phyloP scores from a whole-genome alignment of 2,113 vertebrate species.

The Oplegnathus fasciatus region DNA sequence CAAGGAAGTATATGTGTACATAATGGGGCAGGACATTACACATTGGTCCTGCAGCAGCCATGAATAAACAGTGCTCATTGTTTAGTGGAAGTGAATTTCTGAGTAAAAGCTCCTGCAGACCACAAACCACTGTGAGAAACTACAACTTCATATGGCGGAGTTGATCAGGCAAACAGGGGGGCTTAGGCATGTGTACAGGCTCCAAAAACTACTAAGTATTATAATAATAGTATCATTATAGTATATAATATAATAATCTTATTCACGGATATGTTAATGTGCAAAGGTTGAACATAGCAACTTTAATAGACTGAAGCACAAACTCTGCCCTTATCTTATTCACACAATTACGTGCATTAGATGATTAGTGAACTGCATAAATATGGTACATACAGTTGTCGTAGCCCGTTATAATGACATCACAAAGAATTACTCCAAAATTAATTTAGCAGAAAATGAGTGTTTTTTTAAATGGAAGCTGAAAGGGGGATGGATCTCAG shows the following conservation, averaged over 20 bases:
- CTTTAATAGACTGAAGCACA: not conserved
- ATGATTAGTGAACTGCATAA: not conserved
- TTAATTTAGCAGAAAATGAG: constrained; percentile 3
- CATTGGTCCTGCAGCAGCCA: not conserved
- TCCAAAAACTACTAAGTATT: too few species aligned
- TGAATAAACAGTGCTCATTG: not conserved
- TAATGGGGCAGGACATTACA: not conserved
- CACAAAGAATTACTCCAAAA: not conserved
- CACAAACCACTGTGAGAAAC: constrained; percentile 7
- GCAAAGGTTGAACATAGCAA: not conserved
- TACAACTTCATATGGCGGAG: not conserved
- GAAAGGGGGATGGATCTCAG: not conserved
- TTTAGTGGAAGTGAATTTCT: not conserved
- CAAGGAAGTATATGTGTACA: not conserved
- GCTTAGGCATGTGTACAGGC: not conserved
- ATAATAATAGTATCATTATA: too few species aligned
- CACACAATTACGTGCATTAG: not conserved
- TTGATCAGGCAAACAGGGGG: not conserved
- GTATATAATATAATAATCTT: too few species aligned
- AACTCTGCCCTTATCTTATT: not conserved
- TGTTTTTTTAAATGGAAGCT: constrained; percentile 13
- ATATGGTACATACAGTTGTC: not conserved
- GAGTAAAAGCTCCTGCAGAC: constrained; percentile 3
- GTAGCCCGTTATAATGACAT: not conserved
- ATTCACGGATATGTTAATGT: not conserved